phyloP scores from a whole-genome alignment of 2,888 invertebrate genomes.

The Cenopis cana region DNA sequence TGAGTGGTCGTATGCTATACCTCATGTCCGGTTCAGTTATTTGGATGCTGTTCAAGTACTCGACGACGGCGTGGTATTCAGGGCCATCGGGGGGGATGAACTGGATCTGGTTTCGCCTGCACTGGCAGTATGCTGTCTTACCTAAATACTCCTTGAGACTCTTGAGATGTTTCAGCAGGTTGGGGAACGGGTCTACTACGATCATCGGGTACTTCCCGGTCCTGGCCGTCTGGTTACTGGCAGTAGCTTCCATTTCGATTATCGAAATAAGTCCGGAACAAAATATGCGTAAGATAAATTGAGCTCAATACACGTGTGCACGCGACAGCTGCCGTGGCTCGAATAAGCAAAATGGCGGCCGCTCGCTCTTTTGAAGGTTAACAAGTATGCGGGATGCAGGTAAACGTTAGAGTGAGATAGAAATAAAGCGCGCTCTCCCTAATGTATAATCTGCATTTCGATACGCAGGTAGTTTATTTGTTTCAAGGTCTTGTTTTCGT shows the following conservation, averaged over 20 bases:
- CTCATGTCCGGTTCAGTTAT: neutral
- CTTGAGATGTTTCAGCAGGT: neutral
- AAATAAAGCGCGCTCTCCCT: neutral
- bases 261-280: neutral
- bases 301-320: neutral
- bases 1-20: neutral
- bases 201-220: neutral
- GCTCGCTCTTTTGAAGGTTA: neutral
- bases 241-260: neutral
- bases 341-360: neutral
- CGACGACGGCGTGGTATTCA: constrained; percentile 1
- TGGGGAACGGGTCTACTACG: neutral
- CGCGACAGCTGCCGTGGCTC: neutral
- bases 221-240: neutral
- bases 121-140: neutral
- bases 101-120: neutral
- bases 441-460: neutral
- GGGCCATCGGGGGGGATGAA: neutral
- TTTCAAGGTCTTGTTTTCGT: neutral
- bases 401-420: neutral
- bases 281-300: neutral
- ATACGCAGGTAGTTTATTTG: too few relatives aligned
- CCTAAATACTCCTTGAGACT: neutral
- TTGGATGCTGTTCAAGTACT: neutral
- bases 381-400: neutral